These are phyloP conservation scores for Megaustenia siamemsis DNA, from an alignment of 2,888 invertebrate genomes.

Conservation along the genomic window DNA sequence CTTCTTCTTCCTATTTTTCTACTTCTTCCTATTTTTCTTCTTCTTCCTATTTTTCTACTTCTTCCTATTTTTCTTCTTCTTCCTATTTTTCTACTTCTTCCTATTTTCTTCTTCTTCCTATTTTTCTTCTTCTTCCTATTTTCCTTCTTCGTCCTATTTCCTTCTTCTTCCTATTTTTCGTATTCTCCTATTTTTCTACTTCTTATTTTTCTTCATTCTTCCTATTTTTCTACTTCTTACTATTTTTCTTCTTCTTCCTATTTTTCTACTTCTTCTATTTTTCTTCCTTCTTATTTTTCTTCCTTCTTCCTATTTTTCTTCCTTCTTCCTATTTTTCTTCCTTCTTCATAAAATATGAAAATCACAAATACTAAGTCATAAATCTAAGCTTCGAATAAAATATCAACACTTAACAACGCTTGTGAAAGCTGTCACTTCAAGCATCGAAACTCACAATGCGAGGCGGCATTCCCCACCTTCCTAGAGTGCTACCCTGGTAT, in stretches of 20 bases:
- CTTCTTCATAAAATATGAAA: too few relatives aligned
- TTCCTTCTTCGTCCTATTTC: not conserved
- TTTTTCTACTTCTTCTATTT: constrained; percentile 7
- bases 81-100: not conserved
- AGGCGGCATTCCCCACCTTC: too few relatives aligned
- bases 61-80: not conserved
- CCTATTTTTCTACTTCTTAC: not conserved
- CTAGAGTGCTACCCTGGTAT: too few relatives aligned
- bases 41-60: not conserved
- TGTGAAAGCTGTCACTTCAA: too few relatives aligned
- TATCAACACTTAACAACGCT: too few relatives aligned
- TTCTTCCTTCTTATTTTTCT: not conserved
- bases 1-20: constrained; percentile 14
- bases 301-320: not conserved
- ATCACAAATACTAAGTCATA: too few relatives aligned
- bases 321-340: constrained; percentile 13
- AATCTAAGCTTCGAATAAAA: too few relatives aligned
- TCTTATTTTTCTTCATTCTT: constrained; percentile 7
- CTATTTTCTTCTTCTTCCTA: not conserved
- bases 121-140: not conserved
- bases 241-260: constrained; percentile 19
- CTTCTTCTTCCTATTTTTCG: not conserved
- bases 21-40: constrained; percentile 1
- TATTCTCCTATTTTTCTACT: not conserved
- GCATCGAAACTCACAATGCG: too few relatives aligned